Conservation (phyloP, 2,888 invertebrate genomes). For the Lasioglossum figueresi region DNA sequence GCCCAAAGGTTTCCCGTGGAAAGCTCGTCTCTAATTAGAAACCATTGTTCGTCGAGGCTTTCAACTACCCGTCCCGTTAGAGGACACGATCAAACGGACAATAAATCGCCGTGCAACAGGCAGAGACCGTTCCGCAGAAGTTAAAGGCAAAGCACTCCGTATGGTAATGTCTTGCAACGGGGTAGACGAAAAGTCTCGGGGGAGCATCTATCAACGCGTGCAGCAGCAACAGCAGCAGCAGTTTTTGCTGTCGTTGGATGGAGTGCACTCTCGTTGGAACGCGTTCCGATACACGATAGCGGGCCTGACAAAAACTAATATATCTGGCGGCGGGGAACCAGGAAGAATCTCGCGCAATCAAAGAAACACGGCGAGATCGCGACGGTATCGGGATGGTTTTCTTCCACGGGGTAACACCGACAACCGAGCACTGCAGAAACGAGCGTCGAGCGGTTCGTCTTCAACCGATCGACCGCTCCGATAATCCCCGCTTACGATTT, state of each 20-base stretch:
- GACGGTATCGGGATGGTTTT: conserved; percentile 40
- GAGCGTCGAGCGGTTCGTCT: conserved; percentile 32
- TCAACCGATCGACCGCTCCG: conserved; percentile 62
- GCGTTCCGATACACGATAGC: conserved; percentile 18
- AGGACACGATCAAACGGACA: not conserved
- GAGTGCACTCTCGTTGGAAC: not conserved
- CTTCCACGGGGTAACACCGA: conserved; percentile 16
- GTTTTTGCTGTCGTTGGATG: not conserved
- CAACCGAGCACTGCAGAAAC: conserved; percentile 35
- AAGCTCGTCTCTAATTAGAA: not conserved
- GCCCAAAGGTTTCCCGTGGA: not conserved
- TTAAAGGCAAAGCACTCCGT: not conserved
- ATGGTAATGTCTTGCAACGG: conserved; percentile 1
- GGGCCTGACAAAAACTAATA: conserved; percentile 22
- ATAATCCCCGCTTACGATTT: conserved; percentile 71
- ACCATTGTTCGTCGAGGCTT: not conserved
- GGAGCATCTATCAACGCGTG: not conserved
- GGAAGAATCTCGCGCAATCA: conserved; percentile 46
- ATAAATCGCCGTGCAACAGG: not conserved
- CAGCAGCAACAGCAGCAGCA: not conserved
- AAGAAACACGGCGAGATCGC: conserved; percentile 32
- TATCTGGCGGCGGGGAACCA: conserved; percentile 29
- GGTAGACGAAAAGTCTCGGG: not conserved
- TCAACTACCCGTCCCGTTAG: not conserved
- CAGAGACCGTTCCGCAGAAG: not conserved